A percentile compares a stretch with the other conserved stretches of the same genome.
phyloP scores from a whole-genome alignment of 2,888 invertebrate species.

The Mythimna ferrago region DNA sequence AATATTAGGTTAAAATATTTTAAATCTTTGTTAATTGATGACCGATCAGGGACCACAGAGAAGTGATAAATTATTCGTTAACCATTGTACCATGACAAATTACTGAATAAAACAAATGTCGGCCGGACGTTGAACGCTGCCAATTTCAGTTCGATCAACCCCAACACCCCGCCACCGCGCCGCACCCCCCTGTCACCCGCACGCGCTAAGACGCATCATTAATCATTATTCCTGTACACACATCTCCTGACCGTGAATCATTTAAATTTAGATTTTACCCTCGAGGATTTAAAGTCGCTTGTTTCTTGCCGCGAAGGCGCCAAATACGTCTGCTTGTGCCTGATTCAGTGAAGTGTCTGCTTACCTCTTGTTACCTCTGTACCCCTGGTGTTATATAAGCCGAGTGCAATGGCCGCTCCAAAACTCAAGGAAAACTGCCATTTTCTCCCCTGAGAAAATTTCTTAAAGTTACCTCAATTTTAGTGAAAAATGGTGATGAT shows the following conservation, averaged over 20 bases:
- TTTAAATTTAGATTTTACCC: conserved; percentile 77
- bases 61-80: conserved; percentile 65
- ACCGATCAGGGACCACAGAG: conserved; percentile 26
- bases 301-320: conserved; percentile 64
- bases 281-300: conserved; percentile 74
- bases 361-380: conserved; percentile 86
- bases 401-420: conserved; percentile 88
- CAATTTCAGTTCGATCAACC: conserved; percentile 88
- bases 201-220: conserved; percentile 82
- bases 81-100: conserved; percentile 75
- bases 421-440: conserved; percentile 78
- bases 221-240: conserved; percentile 84
- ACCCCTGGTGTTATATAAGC: conserved; percentile 88
- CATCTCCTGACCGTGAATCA: conserved; percentile 70
- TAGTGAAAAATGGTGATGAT: conserved; percentile 75
- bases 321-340: conserved; percentile 70
- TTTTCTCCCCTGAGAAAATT: conserved; percentile 77
- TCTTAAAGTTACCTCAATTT: conserved; percentile 76
- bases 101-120: conserved; percentile 79
- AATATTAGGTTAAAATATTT: background rate
- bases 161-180: conserved; percentile 69
- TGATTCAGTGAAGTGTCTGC: conserved; percentile 67
- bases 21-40: conserved; percentile 24
- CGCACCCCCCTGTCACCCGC: conserved; percentile 71
- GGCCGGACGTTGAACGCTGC: conserved; percentile 83